Evolutionary conservation across 2,113 vertebrate species (phyloP), one percentile per base, ranked within the genome.

Genomic region (Hypocryptadius cinnamomeus): DNA sequence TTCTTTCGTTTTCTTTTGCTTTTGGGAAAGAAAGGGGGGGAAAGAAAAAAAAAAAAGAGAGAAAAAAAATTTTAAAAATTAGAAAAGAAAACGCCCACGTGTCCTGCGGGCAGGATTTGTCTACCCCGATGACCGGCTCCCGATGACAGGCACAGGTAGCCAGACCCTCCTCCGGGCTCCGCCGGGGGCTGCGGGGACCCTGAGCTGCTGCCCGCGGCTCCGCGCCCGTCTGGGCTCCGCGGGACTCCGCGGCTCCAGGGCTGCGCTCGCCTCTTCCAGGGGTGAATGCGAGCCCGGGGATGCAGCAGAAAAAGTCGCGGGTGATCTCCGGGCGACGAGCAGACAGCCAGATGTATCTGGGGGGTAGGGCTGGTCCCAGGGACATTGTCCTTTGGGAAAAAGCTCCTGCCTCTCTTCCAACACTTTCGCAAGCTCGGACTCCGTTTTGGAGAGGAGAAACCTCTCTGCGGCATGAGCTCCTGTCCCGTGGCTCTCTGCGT

Each of bases 41-140:
- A 7, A 3, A 2, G 2, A 15, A 31, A 18, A 21, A 30, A 2
- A 6, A 20, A 11, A 31, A 8, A 10, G 6, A 15, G 0, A 7
- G 1, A 6, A 2, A 39, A 35, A 57, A 27, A 5, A 2, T 15
- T n/a, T 2, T 18, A 44, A 28, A 35, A 33, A 24, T 35, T 35
- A 9, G 6, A 11, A 31, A 9, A 16, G 19, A 40, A 60, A 53
- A 56, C 19, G 4, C 33, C 48, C n/a, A 9, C 15, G 3, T 39
- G 35, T 77, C 25, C 56, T 45, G 79, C 17, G 13, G 48, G 68
- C 28, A 61, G 86, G 65, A 76, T 64, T 70, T 70, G 5, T n/a
- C 30, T 79, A n/a, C 53, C 60, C 31, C n/a, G 6, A 31, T 87
- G 82, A 85, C 37, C 2, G 53, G 30, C 69, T 87, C 63, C 28